phyloP scores from a whole-genome alignment of 1,140 invertebrate species.

The Trichoplusia ni region DNA sequence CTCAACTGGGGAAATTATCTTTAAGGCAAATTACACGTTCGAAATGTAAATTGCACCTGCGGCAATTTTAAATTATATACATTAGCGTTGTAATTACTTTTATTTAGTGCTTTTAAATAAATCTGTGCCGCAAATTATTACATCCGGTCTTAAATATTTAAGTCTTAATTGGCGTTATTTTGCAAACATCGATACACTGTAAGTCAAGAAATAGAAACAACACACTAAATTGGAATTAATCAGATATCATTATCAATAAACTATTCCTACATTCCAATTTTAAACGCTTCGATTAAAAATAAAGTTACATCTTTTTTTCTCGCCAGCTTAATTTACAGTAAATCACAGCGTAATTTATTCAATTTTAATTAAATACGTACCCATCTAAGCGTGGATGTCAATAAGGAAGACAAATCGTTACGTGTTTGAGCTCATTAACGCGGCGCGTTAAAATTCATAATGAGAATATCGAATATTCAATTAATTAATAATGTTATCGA shows the following conservation, averaged over 20 bases:
- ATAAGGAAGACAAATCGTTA: slow-evolving; percentile 65
- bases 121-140: slow-evolving; percentile 7
- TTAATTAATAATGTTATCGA: slow-evolving; percentile 65
- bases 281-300: not conserved
- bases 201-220: too few relatives aligned
- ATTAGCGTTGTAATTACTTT: not conserved
- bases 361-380: slow-evolving; percentile 51
- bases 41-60: too few relatives aligned
- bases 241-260: not conserved
- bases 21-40: too few relatives aligned
- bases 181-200: not conserved
- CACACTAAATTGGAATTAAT: too few relatives aligned
- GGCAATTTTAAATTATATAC: not conserved
- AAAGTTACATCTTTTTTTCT: slow-evolving; percentile 16
- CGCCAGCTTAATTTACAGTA: slow-evolving; percentile 40
- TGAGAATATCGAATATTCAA: slow-evolving; percentile 54
- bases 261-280: not conserved
- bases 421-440: slow-evolving; percentile 55
- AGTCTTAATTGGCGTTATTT: not conserved
- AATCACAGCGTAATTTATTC: slow-evolving; percentile 47
- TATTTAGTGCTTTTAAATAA: not conserved
- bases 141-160: slow-evolving; percentile 3
- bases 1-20: too few relatives aligned
- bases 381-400: slow-evolving; percentile 44
- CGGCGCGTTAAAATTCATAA: slow-evolving; percentile 66